Conservation (phyloP, 2,113 vertebrate species). For the Onychostoma macrolepis region DNA sequence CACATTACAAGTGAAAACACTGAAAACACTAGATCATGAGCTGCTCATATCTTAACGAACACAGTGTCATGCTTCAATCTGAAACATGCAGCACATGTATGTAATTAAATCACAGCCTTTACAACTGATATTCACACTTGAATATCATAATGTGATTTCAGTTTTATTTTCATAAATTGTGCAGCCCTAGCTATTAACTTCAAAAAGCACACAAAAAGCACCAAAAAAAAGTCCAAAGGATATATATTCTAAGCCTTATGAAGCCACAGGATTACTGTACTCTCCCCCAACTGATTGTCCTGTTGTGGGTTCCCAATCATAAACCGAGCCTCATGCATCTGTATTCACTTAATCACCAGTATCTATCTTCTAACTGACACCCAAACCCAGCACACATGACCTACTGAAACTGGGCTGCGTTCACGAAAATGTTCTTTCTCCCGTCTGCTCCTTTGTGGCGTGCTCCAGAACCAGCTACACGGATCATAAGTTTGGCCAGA, state of each 20-base stretch:
- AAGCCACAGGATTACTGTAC: not conserved
- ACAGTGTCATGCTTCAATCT: not conserved
- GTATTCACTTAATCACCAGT: not conserved
- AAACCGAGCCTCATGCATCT: not conserved
- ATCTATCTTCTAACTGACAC: constrained; percentile 13
- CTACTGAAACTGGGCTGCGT: constrained; percentile 34
- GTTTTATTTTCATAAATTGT: not conserved
- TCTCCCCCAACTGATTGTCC: not conserved
- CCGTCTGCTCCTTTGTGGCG: constrained; percentile 39
- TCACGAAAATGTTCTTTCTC: constrained; percentile 36
- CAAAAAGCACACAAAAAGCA: not conserved
- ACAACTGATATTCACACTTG: not conserved
- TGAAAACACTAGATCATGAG: not conserved
- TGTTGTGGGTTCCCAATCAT: not conserved
- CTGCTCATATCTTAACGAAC: not conserved
- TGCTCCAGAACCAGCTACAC: constrained; percentile 45
- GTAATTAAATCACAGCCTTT: not conserved
- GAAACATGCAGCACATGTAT: not conserved
- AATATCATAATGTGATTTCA: not conserved
- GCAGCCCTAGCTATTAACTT: not conserved
- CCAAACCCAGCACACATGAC: constrained; percentile 33
- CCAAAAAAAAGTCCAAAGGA: not conserved
- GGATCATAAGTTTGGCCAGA: constrained; percentile 58
- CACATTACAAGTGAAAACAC: too few relatives aligned
- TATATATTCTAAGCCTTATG: not conserved